phyloP scores from a whole-genome alignment of 2,888 invertebrate genomes.

The Catocala nupta region DNA sequence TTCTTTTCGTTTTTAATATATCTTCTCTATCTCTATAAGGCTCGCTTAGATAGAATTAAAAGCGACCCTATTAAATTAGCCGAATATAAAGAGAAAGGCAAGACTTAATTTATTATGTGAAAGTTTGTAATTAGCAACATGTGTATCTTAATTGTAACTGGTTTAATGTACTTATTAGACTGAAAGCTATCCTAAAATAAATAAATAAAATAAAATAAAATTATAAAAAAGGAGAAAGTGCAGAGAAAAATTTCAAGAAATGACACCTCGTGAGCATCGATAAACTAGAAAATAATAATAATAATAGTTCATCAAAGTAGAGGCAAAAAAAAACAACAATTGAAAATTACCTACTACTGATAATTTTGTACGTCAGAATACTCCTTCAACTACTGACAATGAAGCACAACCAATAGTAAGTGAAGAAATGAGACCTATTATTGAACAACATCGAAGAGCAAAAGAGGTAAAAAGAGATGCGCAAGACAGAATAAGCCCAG shows the following conservation, averaged over 20 bases:
- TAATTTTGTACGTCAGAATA: conserved; percentile 22
- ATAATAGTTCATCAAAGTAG: conserved; percentile 35
- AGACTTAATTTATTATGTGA: too few species aligned
- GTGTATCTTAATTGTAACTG: too few species aligned
- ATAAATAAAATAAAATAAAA: too few species aligned
- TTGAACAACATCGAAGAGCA: conserved; percentile 24
- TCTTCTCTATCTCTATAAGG: too few species aligned
- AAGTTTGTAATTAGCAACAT: too few species aligned
- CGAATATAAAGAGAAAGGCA: conserved; percentile 33
- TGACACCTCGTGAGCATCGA: conserved; percentile 33
- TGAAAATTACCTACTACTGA: conserved; percentile 29
- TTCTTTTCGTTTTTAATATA: too few species aligned
- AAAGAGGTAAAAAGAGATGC: conserved; percentile 40
- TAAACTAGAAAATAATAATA: conserved; percentile 36
- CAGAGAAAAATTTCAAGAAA: conserved; percentile 29
- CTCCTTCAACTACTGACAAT: conserved; percentile 31
- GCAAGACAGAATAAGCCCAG: conserved; percentile 38
- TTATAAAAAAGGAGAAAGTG: conserved; percentile 40
- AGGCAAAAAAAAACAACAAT: conserved; percentile 30
- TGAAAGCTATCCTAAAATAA: too few species aligned
- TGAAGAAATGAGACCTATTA: too few species aligned
- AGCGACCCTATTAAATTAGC: conserved; percentile 9
- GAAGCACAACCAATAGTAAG: conserved; percentile 18
- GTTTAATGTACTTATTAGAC: too few species aligned
- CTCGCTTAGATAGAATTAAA: conserved; percentile 41